Conservation (phyloP, 2,888 invertebrate genomes). For the Philopedon plagiatum region DNA sequence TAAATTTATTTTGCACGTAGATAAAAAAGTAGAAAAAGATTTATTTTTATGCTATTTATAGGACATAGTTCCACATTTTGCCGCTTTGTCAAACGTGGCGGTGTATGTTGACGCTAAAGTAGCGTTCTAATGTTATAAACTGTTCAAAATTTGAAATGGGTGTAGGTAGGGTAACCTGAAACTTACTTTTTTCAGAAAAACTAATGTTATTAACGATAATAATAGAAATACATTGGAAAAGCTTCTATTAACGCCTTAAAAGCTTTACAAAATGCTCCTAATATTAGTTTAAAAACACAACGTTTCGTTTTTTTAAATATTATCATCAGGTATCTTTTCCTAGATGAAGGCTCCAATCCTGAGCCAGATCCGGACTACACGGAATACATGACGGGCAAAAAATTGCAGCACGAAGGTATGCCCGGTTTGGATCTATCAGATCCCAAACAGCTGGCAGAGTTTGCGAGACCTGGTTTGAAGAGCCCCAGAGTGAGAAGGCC, state of each 20-base stretch:
- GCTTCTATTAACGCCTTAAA: too few relatives aligned
- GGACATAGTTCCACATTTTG: background rate
- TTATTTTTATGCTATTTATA: slow-evolving; percentile 12
- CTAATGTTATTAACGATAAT: background rate
- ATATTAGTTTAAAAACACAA: background rate
- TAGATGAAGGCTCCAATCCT: slow-evolving; percentile 88
- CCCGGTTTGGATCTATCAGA: slow-evolving; percentile 92
- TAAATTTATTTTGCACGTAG: background rate
- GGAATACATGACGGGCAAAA: slow-evolving; percentile 93
- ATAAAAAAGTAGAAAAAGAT: background rate
- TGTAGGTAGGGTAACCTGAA: background rate
- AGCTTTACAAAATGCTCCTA: too few relatives aligned
- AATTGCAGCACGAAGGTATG: slow-evolving; percentile 78
- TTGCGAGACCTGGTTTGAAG: slow-evolving; percentile 87
- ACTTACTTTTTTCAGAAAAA: background rate
- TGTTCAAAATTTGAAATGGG: background rate
- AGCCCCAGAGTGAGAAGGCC: slow-evolving; percentile 79
- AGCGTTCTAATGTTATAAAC: background rate
- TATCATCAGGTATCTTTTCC: slow-evolving; percentile 1
- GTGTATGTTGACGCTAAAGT: background rate
- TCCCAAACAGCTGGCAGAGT: slow-evolving; percentile 94
- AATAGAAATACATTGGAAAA: too few relatives aligned
- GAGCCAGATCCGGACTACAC: slow-evolving; percentile 93
- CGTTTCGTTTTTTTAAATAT: background rate
- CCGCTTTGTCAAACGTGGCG: background rate